Base-by-base conservation (phyloP, 2,797 vertebrate species). In the Rhodeus uyekii region DNA sequence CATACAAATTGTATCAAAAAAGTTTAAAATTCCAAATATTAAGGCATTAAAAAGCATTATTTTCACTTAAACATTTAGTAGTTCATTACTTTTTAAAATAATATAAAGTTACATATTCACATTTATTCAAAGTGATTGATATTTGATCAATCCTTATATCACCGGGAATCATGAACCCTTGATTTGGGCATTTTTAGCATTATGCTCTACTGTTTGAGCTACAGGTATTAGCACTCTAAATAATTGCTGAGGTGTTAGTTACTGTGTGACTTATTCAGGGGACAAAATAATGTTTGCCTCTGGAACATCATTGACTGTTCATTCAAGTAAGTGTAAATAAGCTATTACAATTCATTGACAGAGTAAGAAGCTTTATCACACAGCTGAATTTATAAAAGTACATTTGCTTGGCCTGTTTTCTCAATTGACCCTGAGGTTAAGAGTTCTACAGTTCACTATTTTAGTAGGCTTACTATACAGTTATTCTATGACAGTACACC, bases 231-330 rank as follows among this genome's bases (percentile, higher is more conserved):
- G 24, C 46, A 32, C 6, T 74, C 27, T 27, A 8, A 55, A 36
- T 81, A 18, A 53, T 64, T 13, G 71, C 24, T 75, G 36, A 55
- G 18, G 71, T 29, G 8, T 64, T 22, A 14, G 58, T 13, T 81
- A 32, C 42, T 65, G 80, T 81, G 80, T 75, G 80, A 50, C 79
- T 64, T 74, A 50, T 14, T 74, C 44, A 38, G 42, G 58, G 2
- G 19, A 74, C 71, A 81, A 75, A 74, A 32, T 81, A 9, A 16
- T 42, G 12, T 75, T 81, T 75, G 80, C 18, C 12, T 29, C 71
- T 42, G 71, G 46, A 67, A 81, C 80, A 55, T 75, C 19, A 10
- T 32, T 81, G 61, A 42, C 44, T 32, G 46, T 81, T 55, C 61
- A 53, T 42, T 42, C 71, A 55, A 75, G 80, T 81, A 81, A 81